These are phyloP conservation scores for Carterocephalus palaemon DNA, from an alignment of 2,888 invertebrate species.

Conservation along the genomic window DNA sequence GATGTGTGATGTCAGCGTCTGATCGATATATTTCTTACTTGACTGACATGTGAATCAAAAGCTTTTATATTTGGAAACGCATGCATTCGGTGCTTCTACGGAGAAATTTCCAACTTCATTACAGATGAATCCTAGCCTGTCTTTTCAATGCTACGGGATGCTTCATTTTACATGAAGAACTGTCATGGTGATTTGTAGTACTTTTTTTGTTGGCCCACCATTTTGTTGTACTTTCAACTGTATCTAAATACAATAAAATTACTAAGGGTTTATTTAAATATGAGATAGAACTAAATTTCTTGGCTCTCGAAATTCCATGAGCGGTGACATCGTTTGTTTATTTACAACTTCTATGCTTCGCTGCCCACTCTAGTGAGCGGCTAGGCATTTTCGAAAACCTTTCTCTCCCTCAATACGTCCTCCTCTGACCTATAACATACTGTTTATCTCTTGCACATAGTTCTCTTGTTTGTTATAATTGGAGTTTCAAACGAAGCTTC, in stretches of 20 bases:
- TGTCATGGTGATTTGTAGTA: not conserved
- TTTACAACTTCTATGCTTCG: too few species aligned
- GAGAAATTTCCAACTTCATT: constrained; percentile 13
- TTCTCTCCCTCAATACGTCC: too few species aligned
- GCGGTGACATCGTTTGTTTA: too few species aligned
- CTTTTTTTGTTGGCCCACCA: not conserved
- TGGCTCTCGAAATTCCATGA: too few species aligned
- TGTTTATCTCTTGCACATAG: too few species aligned
- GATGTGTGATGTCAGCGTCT: constrained; percentile 24
- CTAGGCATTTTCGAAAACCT: too few species aligned
- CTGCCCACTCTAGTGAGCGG: too few species aligned
- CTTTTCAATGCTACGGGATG: not conserved
- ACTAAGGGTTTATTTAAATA: not conserved
- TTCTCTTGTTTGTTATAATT: too few species aligned
- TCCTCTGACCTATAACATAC: too few species aligned
- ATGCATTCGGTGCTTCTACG: constrained; percentile 20
- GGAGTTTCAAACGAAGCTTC: not conserved
- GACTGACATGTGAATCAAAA: constrained; percentile 33
- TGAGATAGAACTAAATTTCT: not conserved
- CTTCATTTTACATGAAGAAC: not conserved
- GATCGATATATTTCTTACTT: constrained; percentile 31
- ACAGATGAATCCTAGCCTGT: not conserved
- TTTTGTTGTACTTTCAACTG: too few species aligned
- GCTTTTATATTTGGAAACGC: constrained; percentile 28
- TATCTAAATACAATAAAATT: not conserved